A percentile compares a stretch with the other conserved stretches of the same genome.
Evolutionary conservation across 2,797 vertebrate genomes (phyloP).

Genomic region (Hippocampus kuda): DNA sequence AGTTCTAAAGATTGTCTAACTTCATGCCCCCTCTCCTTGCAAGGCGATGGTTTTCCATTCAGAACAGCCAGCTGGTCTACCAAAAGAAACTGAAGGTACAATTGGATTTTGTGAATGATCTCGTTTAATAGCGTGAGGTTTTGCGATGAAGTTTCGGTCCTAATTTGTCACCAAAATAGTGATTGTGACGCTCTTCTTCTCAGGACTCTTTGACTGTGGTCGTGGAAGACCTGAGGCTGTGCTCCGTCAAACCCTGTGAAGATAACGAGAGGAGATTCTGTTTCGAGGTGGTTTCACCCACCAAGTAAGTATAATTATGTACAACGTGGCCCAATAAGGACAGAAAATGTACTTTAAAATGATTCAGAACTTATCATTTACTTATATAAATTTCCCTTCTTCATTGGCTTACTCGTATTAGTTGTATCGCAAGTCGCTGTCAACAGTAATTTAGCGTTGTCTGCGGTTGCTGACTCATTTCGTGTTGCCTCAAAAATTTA

Average conservation of each 20-base stretch:
- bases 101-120: not conserved
- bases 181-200: conserved; percentile 13
- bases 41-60: conserved; percentile 97
- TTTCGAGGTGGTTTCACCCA: conserved; percentile 96
- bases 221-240: conserved; percentile 90
- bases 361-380: not conserved
- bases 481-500: not conserved
- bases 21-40: conserved; percentile 1
- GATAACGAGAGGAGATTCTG: conserved; percentile 96
- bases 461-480: not conserved
- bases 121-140: not conserved
- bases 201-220: conserved; percentile 91
- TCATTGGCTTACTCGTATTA: too few species aligned
- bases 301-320: conserved; percentile 73
- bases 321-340: not conserved
- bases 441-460: not conserved
- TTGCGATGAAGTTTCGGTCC: not conserved
- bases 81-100: conserved; percentile 93
- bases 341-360: not conserved
- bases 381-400: not conserved
- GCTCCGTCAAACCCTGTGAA: conserved; percentile 91
- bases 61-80: conserved; percentile 96
- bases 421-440: not conserved
- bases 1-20: conserved; percentile 9
- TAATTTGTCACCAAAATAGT: not conserved